A percentile compares a stretch with the other conserved stretches of the same genome.
Conservation (phyloP, 2,888 invertebrate genomes). For the Hypomecis punctinalis region DNA sequence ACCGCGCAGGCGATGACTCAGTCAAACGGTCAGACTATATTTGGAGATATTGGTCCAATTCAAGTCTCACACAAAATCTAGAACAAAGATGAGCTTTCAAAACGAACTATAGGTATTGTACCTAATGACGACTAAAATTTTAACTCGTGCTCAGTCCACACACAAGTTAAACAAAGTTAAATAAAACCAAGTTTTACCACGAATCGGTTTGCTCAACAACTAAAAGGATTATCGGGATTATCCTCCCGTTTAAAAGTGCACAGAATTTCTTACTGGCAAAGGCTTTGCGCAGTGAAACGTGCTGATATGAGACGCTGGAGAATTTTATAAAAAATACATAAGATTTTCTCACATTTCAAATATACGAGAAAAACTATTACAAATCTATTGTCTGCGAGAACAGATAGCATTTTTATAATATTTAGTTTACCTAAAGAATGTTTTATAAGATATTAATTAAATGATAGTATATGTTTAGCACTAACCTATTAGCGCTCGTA, state of each 20-base stretch:
- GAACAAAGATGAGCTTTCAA: too few species aligned
- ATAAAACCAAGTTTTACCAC: constrained; percentile 6
- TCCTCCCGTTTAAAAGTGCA: constrained; percentile 47
- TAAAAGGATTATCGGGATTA: constrained; percentile 57
- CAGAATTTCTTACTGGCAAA: constrained; percentile 56
- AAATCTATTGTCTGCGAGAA: constrained; percentile 1
- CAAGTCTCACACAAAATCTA: too few species aligned
- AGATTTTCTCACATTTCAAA: constrained; percentile 21
- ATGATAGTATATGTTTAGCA: too few species aligned
- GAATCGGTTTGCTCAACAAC: constrained; percentile 38
- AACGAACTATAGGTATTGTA: too few species aligned
- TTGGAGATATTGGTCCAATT: too few species aligned
- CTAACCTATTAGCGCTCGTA: too few species aligned
- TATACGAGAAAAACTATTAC: constrained; percentile 8
- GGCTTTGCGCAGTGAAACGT: constrained; percentile 52
- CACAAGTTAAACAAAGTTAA: background rate
- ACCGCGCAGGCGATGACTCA: too few species aligned
- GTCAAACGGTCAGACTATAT: too few species aligned
- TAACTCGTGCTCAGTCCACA: too few species aligned
- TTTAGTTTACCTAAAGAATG: too few species aligned
- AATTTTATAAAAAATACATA: constrained; percentile 48
- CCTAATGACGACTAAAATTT: too few species aligned
- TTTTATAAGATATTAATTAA: too few species aligned
- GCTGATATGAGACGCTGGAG: constrained; percentile 49
- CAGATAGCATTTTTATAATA: constrained; percentile 1